Evolutionary conservation across 1,140 invertebrate genomes (phyloP).

Genomic region (Ceratitis capitata): DNA sequence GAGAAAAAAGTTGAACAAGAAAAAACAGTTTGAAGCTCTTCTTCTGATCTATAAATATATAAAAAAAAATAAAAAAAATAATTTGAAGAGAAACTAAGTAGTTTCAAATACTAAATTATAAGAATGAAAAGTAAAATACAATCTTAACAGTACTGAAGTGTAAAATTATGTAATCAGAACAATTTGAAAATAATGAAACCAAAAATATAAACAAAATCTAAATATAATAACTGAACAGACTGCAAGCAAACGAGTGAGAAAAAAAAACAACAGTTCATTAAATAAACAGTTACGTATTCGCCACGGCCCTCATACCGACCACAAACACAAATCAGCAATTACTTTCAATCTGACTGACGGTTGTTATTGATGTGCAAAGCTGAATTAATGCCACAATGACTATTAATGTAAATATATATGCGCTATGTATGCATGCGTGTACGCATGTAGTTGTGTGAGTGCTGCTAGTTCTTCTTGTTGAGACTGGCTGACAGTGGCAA

Average conservation of each 20-base stretch:
- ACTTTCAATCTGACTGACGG: neutral
- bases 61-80: neutral
- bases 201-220: neutral
- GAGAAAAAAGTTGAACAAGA: neutral
- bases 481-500: neutral
- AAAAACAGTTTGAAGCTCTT: neutral
- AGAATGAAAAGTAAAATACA: neutral
- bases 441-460: neutral
- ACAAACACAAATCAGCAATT: neutral
- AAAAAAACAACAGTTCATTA: neutral
- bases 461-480: neutral
- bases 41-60: neutral
- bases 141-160: too few relatives aligned
- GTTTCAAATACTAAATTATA: neutral
- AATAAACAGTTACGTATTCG: slow-evolving; percentile 24
- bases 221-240: neutral
- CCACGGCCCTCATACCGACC: neutral
- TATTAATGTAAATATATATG: neutral
- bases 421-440: neutral
- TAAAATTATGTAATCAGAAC: too few relatives aligned
- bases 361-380: neutral
- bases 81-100: neutral
- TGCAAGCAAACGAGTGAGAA: neutral
- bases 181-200: neutral
- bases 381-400: neutral